Evolutionary conservation across 2,888 invertebrate genomes (phyloP).

Genomic region (Coremacera marginata): DNA sequence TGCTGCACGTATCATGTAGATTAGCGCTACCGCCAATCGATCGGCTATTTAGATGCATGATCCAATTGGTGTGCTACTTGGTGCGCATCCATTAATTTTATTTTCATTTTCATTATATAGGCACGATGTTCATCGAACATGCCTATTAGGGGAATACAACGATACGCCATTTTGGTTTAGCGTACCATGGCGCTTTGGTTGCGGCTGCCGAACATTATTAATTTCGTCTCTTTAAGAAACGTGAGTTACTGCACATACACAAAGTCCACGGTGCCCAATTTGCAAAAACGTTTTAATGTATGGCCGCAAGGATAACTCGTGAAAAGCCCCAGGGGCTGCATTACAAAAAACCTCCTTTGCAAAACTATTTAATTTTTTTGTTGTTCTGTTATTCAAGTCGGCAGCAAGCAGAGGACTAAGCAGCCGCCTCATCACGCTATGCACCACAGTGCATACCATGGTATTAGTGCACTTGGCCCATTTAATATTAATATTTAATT

Average conservation of each 20-base stretch:
- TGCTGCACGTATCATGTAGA: not conserved
- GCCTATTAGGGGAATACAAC: conserved; percentile 28
- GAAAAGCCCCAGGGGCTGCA: conserved; percentile 63
- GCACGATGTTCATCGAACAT: conserved; percentile 41
- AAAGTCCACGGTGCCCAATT: conserved; percentile 57
- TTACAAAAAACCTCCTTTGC: conserved; percentile 52
- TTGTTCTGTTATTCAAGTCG: conserved; percentile 37
- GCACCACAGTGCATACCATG: not conserved
- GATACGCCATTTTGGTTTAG: conserved; percentile 44
- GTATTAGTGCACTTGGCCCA: not conserved
- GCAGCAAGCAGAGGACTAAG: not conserved
- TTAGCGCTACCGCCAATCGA: conserved; percentile 38
- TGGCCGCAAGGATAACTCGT: conserved; percentile 64
- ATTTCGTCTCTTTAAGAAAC: conserved; percentile 50
- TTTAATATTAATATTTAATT: not conserved
- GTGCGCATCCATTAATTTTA: conserved; percentile 47
- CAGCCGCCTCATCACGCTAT: not conserved
- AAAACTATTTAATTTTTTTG: conserved; percentile 31
- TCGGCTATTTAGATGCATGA: conserved; percentile 60
- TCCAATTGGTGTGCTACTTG: conserved; percentile 58
- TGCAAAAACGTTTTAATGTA: conserved; percentile 62
- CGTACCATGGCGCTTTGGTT: conserved; percentile 35
- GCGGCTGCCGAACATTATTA: conserved; percentile 59
- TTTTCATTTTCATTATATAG: conserved; percentile 54
- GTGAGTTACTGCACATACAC: conserved; percentile 49